Conservation (phyloP, 2,113 vertebrate species). For the Hypanus sabinus region DNA sequence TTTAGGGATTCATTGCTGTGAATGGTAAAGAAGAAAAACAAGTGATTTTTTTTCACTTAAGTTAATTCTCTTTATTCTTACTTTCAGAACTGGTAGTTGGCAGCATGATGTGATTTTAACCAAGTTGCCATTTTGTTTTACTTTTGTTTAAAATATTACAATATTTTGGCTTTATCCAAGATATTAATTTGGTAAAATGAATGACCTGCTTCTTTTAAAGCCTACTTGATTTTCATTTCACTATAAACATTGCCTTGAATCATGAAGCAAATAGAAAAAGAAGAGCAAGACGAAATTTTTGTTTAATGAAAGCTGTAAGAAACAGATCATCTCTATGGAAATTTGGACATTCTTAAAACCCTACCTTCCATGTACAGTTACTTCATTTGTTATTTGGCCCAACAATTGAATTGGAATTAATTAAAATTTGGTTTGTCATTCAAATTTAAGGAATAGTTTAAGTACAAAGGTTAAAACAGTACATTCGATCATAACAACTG, state of each 20-base stretch:
- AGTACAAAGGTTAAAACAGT: not conserved
- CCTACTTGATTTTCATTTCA: not conserved
- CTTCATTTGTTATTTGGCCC: not conserved
- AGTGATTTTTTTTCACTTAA: not conserved
- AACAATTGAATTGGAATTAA: not conserved
- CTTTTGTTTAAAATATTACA: not conserved
- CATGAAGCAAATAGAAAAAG: not conserved
- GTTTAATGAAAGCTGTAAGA: not conserved
- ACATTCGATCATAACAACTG: not conserved
- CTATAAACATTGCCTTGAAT: not conserved
- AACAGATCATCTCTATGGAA: not conserved
- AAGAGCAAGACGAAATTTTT: not conserved
- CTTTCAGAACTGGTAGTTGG: not conserved
- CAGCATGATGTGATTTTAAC: not conserved
- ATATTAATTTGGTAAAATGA: not conserved
- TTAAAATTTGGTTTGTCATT: not conserved
- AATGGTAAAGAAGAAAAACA: not conserved
- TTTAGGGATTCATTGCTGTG: no score
- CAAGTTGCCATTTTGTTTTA: not conserved
- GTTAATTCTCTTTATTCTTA: not conserved
- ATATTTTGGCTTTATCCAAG: not conserved
- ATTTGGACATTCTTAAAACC: not conserved
- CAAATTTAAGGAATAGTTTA: not conserved
- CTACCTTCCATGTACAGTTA: not conserved
- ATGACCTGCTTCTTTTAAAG: not conserved